Evolutionary conservation across 1,140 invertebrate genomes (phyloP).

Genomic region (Fopius arisanus): DNA sequence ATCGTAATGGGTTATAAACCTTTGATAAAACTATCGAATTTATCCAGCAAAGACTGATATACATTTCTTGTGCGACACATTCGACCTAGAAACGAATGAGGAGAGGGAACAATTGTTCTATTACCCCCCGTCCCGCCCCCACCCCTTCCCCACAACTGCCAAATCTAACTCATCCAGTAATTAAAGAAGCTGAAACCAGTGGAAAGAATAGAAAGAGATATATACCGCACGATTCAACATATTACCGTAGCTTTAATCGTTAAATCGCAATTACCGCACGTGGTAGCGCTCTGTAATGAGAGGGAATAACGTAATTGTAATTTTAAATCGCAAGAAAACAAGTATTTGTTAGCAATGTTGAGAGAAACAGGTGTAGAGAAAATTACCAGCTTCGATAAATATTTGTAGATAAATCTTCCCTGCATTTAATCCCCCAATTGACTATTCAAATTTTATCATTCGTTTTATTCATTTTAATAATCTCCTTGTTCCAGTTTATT

Average conservation of each 20-base stretch:
- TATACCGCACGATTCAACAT: slow-evolving; percentile 56
- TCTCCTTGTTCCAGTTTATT: background rate
- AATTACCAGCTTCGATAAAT: background rate
- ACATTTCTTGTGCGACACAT: slow-evolving; percentile 3
- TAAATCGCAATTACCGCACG: slow-evolving; percentile 60
- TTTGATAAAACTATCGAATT: background rate
- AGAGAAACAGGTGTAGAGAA: background rate
- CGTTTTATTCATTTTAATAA: background rate
- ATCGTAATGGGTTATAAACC: background rate
- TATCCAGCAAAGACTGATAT: slow-evolving; percentile 6
- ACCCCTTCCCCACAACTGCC: slow-evolving; percentile 4
- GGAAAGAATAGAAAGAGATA: slow-evolving; percentile 44
- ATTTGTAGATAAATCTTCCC: background rate
- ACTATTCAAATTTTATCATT: background rate
- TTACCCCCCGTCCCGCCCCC: too few species aligned
- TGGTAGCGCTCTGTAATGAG: slow-evolving; percentile 56
- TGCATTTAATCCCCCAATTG: too few species aligned
- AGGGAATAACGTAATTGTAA: slow-evolving; percentile 16
- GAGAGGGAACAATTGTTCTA: slow-evolving; percentile 44
- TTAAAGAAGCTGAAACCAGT: slow-evolving; percentile 18
- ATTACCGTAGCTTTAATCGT: slow-evolving; percentile 64
- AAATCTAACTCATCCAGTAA: slow-evolving; percentile 42
- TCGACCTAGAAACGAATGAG: background rate
- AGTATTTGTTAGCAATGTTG: slow-evolving; percentile 7
- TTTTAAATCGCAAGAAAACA: slow-evolving; percentile 8